Evolutionary conservation across 2,797 vertebrate species (phyloP).

Genomic region (Numenius phaeopus): DNA sequence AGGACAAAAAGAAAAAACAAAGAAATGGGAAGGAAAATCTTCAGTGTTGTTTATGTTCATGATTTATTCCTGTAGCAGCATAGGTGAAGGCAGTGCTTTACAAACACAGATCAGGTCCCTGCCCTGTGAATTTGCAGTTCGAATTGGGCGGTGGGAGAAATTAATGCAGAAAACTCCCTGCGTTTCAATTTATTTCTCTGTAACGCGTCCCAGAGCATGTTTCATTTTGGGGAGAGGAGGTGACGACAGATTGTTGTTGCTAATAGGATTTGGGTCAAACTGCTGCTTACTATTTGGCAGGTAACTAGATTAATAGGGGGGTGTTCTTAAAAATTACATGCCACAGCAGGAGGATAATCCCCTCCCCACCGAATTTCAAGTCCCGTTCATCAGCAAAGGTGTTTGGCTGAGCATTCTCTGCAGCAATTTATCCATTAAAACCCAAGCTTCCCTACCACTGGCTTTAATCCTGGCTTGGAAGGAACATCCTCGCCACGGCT

Average conservation of each 20-base stretch:
- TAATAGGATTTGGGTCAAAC: constrained; percentile 72
- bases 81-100: not conserved
- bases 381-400: constrained; percentile 27
- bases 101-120: not conserved
- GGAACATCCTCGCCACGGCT: not conserved
- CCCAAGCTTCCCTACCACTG: constrained; percentile 6
- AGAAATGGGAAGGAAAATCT: not conserved
- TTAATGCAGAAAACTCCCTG: not conserved
- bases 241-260: constrained; percentile 24
- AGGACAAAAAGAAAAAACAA: not conserved
- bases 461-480: constrained; percentile 65
- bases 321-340: constrained; percentile 48
- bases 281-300: constrained; percentile 46
- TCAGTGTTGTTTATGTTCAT: not conserved
- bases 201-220: not conserved
- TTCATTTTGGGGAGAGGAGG: constrained; percentile 20
- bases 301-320: constrained; percentile 53
- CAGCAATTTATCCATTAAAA: constrained; percentile 63
- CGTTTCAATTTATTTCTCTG: not conserved
- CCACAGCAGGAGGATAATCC: constrained; percentile 40
- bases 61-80: not conserved
- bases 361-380: constrained; percentile 40
- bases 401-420: constrained; percentile 34
- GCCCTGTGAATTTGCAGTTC: not conserved
- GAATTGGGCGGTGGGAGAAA: not conserved